phyloP scores from a whole-genome alignment of 2,113 vertebrate species.

The Agelaius phoeniceus region DNA sequence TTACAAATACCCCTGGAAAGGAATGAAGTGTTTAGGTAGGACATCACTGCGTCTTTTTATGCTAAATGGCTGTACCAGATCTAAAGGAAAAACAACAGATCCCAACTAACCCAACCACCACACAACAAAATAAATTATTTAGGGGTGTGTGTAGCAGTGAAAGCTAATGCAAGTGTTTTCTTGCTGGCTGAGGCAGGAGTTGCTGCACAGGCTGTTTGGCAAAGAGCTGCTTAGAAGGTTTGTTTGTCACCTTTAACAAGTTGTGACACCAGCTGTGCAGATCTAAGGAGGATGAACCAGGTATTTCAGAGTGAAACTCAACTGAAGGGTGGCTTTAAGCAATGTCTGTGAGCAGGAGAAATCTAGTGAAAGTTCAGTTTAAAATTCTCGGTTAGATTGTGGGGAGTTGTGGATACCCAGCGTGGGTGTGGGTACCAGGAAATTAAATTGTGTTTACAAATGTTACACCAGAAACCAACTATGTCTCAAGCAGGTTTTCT shows the following conservation, averaged over 20 bases:
- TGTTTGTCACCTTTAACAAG: not conserved
- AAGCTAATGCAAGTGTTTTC: not conserved
- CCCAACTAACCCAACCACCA: not conserved
- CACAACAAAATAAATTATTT: not conserved
- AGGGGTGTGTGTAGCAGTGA: not conserved
- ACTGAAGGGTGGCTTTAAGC: not conserved
- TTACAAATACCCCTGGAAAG: constrained; percentile 83
- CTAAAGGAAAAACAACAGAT: not conserved
- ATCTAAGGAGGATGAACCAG: not conserved
- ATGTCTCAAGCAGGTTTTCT: not conserved
- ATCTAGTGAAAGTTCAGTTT: not conserved
- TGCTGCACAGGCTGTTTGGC: not conserved
- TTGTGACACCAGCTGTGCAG: not conserved
- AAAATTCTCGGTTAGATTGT: not conserved
- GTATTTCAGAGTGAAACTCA: not conserved
- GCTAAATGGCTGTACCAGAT: not conserved
- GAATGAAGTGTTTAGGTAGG: not conserved
- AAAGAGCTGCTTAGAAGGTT: not conserved
- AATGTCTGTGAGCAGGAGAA: not conserved
- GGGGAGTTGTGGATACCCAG: not conserved
- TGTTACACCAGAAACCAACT: not conserved
- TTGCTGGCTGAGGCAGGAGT: not conserved
- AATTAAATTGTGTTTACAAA: not conserved
- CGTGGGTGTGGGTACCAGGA: not conserved
- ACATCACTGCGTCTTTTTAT: not conserved